These are phyloP conservation scores for Corticium candelabrum DNA, from an alignment of 37 sponge, comb jelly and placozoan species.

Conservation along the genomic window DNA sequence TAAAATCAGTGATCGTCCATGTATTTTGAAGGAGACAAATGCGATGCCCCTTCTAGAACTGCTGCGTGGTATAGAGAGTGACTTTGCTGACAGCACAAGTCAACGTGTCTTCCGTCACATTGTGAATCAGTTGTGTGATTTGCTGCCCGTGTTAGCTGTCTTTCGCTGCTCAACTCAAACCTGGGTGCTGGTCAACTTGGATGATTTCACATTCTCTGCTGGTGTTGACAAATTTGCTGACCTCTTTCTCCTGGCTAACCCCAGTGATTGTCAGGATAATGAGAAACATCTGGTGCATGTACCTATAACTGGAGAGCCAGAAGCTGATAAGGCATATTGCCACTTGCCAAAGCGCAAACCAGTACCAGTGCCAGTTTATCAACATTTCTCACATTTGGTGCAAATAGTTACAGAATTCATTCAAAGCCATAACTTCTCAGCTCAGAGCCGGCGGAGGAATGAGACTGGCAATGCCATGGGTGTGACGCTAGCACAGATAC, in stretches of 20 bases:
- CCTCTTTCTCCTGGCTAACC: not conserved
- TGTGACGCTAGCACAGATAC: constrained; percentile 13
- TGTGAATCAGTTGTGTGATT: not conserved
- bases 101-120: not conserved
- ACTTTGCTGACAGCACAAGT: not conserved
- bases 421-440: constrained; percentile 13
- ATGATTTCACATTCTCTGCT: not conserved
- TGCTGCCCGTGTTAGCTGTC: not conserved
- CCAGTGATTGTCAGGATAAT: too few species aligned
- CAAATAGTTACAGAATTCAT: not conserved
- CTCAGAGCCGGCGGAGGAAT: constrained; percentile 9
- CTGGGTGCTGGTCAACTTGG: not conserved
- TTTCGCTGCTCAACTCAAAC: not conserved
- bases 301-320: not conserved
- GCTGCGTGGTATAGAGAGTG: not conserved
- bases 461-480: constrained; percentile 1
- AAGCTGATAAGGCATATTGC: not conserved
- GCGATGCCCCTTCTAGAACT: not conserved
- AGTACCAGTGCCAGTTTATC: not conserved
- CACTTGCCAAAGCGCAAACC: not conserved
- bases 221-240: not conserved
- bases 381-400: not conserved
- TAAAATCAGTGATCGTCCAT: not conserved
- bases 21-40: not conserved
- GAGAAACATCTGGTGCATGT: not conserved